A percentile compares a stretch with the other conserved stretches of the same genome.
Evolutionary conservation across 2,888 invertebrate species (phyloP).

Genomic region (Netelia melanura): DNA sequence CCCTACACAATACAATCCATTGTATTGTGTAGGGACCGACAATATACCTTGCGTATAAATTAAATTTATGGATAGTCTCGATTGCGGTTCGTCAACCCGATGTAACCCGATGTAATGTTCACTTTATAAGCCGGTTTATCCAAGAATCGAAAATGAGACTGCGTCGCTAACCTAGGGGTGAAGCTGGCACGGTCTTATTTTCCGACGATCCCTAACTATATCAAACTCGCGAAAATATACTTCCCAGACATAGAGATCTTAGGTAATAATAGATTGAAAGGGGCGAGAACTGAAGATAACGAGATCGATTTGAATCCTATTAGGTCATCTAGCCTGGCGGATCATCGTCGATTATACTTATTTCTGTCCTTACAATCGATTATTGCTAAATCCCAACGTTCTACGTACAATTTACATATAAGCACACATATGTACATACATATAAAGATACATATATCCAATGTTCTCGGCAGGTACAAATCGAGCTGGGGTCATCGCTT

Average conservation of each 20-base stretch:
- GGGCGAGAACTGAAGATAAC: constrained; percentile 35
- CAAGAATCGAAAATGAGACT: constrained; percentile 13
- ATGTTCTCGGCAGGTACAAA: constrained; percentile 10
- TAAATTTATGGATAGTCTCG: constrained; percentile 32
- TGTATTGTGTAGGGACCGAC: no score
- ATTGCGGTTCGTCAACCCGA: constrained; percentile 48
- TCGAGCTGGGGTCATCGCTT: constrained; percentile 53
- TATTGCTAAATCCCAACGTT: constrained; percentile 23
- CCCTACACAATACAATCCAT: no score
- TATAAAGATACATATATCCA: neutral
- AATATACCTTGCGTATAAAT: neutral
- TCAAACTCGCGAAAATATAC: constrained; percentile 57
- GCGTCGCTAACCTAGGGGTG: constrained; percentile 44
- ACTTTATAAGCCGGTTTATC: neutral
- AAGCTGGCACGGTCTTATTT: constrained; percentile 24
- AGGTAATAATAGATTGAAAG: constrained; percentile 50
- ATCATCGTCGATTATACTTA: constrained; percentile 31
- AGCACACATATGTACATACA: neutral
- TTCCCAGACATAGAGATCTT: constrained; percentile 48
- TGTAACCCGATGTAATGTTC: neutral
- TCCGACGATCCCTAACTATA: constrained; percentile 17
- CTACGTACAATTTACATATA: constrained; percentile 1
- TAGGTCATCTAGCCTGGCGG: neutral
- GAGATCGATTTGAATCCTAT: constrained; percentile 33
- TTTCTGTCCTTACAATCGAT: constrained; percentile 56